Conservation (phyloP, 2,797 vertebrate species). For the Calcarius lapponicus region DNA sequence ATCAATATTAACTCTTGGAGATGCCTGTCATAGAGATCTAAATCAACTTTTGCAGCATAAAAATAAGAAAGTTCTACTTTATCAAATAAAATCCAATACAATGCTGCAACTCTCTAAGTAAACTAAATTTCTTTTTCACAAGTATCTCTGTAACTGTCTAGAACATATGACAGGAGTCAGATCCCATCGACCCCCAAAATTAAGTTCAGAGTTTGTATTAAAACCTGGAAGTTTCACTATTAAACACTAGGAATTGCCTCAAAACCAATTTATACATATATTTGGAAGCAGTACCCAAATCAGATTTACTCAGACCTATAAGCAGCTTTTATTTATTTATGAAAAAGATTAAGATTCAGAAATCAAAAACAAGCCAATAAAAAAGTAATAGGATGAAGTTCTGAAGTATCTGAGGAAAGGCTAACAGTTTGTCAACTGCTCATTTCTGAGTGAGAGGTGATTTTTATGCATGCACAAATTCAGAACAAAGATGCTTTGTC, state of each 20-base stretch:
- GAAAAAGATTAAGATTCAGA: not conserved
- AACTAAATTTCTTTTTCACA: not conserved
- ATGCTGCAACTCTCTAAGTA: not conserved
- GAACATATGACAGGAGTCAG: not conserved
- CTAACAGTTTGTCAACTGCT: not conserved
- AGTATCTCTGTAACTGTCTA: not conserved
- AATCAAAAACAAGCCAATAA: not conserved
- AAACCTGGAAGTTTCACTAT: not conserved
- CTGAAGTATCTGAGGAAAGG: not conserved
- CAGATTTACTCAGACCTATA: not conserved
- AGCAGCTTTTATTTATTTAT: not conserved
- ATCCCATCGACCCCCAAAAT: not conserved
- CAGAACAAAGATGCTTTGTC: not conserved
- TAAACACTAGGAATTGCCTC: not conserved
- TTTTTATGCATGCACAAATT: not conserved
- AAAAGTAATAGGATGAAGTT: not conserved
- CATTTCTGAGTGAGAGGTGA: not conserved
- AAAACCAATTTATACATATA: not conserved
- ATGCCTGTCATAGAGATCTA: constrained; percentile 81
- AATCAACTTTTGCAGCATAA: constrained; percentile 39
- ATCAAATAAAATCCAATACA: not conserved
- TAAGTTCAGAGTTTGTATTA: not conserved
- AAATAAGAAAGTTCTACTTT: not conserved
- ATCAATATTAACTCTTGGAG: constrained; percentile 94
- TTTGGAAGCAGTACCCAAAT: not conserved